Conservation (phyloP, 2,113 vertebrate genomes). For the Caracal caracal region DNA sequence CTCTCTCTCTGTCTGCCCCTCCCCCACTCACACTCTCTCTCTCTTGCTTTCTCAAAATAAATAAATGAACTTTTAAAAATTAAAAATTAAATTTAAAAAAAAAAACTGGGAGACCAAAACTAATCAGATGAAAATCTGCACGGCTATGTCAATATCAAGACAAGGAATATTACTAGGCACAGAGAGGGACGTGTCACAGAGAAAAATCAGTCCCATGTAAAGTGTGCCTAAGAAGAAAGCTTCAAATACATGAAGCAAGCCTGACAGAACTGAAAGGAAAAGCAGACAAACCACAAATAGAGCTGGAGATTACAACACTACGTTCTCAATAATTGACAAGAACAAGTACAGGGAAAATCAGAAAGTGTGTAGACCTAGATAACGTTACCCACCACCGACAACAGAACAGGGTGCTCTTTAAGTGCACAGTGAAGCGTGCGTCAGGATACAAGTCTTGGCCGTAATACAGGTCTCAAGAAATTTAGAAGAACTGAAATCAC, state of each 20-base stretch:
- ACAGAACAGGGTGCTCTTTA: not conserved
- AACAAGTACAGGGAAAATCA: not conserved
- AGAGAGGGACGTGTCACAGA: not conserved
- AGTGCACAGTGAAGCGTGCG: not conserved
- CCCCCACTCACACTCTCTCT: too few relatives aligned
- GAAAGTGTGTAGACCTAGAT: not conserved
- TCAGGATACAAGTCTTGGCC: not conserved
- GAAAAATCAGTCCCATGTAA: not conserved
- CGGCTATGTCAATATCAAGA: not conserved
- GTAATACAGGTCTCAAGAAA: not conserved
- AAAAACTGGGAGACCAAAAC: too few relatives aligned
- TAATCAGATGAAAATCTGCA: not conserved
- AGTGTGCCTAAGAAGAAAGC: too few relatives aligned
- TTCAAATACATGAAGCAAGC: not conserved
- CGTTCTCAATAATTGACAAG: not conserved
- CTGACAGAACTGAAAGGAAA: not conserved
- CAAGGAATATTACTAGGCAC: not conserved
- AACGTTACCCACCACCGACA: accelerated
- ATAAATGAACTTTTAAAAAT: too few relatives aligned
- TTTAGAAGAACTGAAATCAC: not conserved
- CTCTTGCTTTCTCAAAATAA: too few relatives aligned
- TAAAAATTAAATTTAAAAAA: too few relatives aligned
- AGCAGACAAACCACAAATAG: not conserved
- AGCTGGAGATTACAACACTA: not conserved
- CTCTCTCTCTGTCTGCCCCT: too few relatives aligned